phyloP scores from a whole-genome alignment of 1,140 invertebrate species.

The Mactra quadrangularis region DNA sequence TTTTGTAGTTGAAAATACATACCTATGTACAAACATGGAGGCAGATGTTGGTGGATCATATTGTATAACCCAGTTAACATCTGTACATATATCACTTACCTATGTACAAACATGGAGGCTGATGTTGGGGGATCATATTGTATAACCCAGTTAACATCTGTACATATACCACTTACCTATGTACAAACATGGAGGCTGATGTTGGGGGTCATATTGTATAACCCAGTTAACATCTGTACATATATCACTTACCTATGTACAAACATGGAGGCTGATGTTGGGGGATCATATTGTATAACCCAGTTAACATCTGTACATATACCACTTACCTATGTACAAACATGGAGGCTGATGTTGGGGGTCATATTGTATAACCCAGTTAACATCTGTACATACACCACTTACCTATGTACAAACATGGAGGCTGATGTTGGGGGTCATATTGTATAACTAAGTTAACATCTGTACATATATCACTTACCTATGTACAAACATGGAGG shows the following conservation, averaged over 20 bases:
- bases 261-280: conserved; percentile 88
- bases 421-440: conserved; percentile 92
- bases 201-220: conserved; percentile 98
- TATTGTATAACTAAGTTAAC: conserved; percentile 98
- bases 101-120: conserved; percentile 92
- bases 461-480: conserved; percentile 85
- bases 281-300: conserved; percentile 99
- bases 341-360: conserved; percentile 88
- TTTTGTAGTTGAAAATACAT: no score
- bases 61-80: conserved; percentile 98
- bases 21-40: conserved; percentile 93
- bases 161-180: conserved; percentile 85
- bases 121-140: conserved; percentile 97
- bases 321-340: conserved; percentile 93
- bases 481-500: conserved; percentile 93
- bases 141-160: conserved; percentile 97
- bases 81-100: no score
- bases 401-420: conserved; percentile 92
- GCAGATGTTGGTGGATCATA: conserved; percentile 95
- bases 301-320: conserved; percentile 91
- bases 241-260: conserved; percentile 90
- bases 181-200: conserved; percentile 90
- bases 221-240: conserved; percentile 90
- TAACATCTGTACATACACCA: conserved; percentile 87
- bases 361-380: conserved; percentile 99